Conservation (phyloP, 2,888 invertebrate species). For the Chirona hameri region DNA sequence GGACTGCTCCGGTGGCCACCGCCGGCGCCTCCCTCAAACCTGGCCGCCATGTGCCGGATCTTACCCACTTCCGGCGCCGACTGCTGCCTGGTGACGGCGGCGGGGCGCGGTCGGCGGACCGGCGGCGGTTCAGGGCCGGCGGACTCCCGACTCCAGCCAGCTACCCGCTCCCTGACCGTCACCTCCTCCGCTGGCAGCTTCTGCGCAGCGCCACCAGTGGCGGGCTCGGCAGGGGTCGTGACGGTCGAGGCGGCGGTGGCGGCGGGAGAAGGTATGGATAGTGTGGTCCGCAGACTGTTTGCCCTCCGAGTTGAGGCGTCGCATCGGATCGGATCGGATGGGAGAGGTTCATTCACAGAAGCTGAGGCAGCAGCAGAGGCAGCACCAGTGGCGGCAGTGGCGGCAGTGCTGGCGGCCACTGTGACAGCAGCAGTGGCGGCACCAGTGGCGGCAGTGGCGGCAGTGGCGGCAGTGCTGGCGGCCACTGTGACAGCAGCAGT, state of each 20-base stretch:
- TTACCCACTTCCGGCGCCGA: background rate
- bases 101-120: background rate
- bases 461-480: too few relatives aligned
- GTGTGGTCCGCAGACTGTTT: background rate
- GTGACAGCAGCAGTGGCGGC: background rate
- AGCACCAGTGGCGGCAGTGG: background rate
- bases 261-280: background rate
- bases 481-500: too few relatives aligned
- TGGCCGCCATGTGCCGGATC: background rate
- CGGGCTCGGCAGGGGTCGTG: too few relatives aligned
- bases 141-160: background rate
- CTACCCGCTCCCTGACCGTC: background rate
- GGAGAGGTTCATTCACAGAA: too few relatives aligned
- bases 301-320: background rate
- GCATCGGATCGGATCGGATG: too few relatives aligned
- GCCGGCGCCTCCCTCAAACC: background rate
- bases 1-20: background rate
- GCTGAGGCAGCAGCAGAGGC: background rate
- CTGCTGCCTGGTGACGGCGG: background rate
- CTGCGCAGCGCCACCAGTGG: background rate
- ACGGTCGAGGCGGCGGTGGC: too few relatives aligned
- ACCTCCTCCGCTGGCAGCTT: background rate
- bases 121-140: background rate
- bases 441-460: too few relatives aligned
- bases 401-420: too few relatives aligned